These are phyloP conservation scores for Tineola bisselliella DNA, from an alignment of 2,888 invertebrate species.

Conservation along the genomic window DNA sequence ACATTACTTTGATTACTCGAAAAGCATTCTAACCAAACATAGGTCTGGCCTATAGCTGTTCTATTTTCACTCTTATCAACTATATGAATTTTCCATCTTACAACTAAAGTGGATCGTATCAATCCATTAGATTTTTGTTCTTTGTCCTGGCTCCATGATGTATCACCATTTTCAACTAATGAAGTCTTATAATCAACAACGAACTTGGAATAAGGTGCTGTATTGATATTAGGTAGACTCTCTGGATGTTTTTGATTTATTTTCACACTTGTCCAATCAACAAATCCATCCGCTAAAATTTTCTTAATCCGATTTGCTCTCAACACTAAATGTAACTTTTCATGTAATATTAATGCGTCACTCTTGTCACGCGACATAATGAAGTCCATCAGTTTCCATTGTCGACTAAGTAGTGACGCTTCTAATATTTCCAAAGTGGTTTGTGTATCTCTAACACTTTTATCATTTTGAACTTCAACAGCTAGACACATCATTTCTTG, in stretches of 20 bases:
- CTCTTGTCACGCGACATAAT: conserved; percentile 32
- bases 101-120: conserved; percentile 54
- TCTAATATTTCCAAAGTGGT: conserved; percentile 67
- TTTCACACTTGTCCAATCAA: conserved; percentile 42
- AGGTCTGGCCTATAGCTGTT: conserved; percentile 75
- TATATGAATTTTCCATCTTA: conserved; percentile 66
- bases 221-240: conserved; percentile 27
- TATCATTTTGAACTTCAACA: conserved; percentile 75
- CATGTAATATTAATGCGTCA: conserved; percentile 37
- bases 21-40: conserved; percentile 70
- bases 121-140: conserved; percentile 28
- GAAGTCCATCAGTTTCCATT: conserved; percentile 66
- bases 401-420: conserved; percentile 68
- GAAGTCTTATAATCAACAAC: conserved; percentile 35
- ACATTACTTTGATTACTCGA: conserved; percentile 63
- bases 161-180: conserved; percentile 30
- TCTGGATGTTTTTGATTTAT: conserved; percentile 34
- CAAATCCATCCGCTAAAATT: conserved; percentile 28
- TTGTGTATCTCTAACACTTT: conserved; percentile 70
- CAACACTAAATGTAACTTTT: conserved; percentile 47
- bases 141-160: conserved; percentile 13
- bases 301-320: conserved; percentile 39
- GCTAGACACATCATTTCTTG: conserved; percentile 72
- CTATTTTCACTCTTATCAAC: conserved; percentile 64
- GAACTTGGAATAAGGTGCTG: conserved; percentile 42